Conservation (phyloP, 2,113 vertebrate species). For the Paramisgurnus dabryanus region DNA sequence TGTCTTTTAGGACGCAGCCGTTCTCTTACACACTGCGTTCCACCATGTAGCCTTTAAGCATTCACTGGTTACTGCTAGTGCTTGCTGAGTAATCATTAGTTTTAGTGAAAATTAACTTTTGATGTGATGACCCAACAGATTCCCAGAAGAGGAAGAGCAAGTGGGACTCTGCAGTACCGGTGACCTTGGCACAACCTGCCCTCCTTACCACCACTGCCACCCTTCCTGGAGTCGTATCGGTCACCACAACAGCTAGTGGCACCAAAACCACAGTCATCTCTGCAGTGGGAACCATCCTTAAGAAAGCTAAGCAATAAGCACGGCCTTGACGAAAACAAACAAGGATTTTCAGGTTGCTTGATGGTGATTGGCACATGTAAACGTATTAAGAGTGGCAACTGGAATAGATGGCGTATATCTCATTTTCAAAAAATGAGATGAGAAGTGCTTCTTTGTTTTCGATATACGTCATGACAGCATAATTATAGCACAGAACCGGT, state of each 20-base stretch:
- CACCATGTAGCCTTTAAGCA: no score
- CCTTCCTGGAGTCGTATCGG: slow-evolving; percentile 90
- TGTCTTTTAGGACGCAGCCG: no score
- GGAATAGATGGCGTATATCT: slow-evolving; percentile 3
- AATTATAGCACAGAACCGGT: neutral
- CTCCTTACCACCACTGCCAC: slow-evolving; percentile 93
- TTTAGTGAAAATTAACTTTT: neutral
- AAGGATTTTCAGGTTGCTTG: no score
- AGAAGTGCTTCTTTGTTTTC: neutral
- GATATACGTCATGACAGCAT: neutral
- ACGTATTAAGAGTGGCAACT: neutral
- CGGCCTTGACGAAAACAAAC: neutral
- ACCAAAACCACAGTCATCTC: slow-evolving; percentile 98
- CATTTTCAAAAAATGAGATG: neutral
- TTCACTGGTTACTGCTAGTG: neutral
- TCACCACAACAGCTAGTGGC: slow-evolving; percentile 95
- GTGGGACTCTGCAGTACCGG: slow-evolving; percentile 96
- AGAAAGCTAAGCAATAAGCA: slow-evolving; percentile 95
- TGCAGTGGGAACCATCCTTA: slow-evolving; percentile 95
- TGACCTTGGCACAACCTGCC: slow-evolving; percentile 90
- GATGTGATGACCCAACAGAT: slow-evolving; percentile 69
- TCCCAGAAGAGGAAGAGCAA: slow-evolving; percentile 99
- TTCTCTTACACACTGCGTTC: no score
- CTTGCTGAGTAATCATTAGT: neutral
- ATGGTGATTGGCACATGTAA: no score